These are phyloP conservation scores for Lampropteryx suffumata DNA, from an alignment of 2,888 invertebrate genomes.

Conservation along the genomic window DNA sequence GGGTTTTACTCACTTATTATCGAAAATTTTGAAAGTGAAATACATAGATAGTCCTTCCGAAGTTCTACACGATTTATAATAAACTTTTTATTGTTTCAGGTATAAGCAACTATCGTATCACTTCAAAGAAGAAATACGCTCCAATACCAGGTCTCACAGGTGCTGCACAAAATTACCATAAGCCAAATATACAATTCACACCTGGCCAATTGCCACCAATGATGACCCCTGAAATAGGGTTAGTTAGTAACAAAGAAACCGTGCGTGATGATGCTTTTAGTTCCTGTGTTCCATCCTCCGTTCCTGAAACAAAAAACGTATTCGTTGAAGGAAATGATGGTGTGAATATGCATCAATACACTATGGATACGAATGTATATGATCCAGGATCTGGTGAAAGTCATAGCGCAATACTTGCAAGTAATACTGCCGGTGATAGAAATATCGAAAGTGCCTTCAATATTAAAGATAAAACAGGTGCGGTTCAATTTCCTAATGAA, in stretches of 20 bases:
- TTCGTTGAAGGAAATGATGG: conserved; percentile 4
- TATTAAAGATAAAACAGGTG: not conserved
- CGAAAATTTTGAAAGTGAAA: no score
- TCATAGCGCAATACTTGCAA: not conserved
- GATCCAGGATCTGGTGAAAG: conserved; percentile 23
- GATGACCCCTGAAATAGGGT: conserved; percentile 22
- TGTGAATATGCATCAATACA: conserved; percentile 5
- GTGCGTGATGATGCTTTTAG: not conserved
- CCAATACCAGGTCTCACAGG: conserved; percentile 88
- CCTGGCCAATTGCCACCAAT: conserved; percentile 15
- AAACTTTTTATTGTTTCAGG: conserved; percentile 59
- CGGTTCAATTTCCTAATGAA: not conserved
- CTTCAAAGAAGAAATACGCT: conserved; percentile 89
- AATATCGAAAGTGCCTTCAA: not conserved
- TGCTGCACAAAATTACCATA: conserved; percentile 31
- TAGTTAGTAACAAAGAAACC: no score
- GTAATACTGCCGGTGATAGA: not conserved
- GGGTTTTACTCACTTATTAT: no score
- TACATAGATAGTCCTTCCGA: no score
- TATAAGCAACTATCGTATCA: conserved; percentile 84
- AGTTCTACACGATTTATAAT: no score
- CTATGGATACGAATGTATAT: conserved; percentile 19
- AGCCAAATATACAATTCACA: conserved; percentile 5
- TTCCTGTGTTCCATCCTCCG: conserved; percentile 21
- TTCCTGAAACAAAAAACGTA: conserved; percentile 23